Percentiles rank a stretch among this genome's conserved stretches.
phyloP scores from a whole-genome alignment of 2,113 vertebrate species.

The Sorex fumeus region DNA sequence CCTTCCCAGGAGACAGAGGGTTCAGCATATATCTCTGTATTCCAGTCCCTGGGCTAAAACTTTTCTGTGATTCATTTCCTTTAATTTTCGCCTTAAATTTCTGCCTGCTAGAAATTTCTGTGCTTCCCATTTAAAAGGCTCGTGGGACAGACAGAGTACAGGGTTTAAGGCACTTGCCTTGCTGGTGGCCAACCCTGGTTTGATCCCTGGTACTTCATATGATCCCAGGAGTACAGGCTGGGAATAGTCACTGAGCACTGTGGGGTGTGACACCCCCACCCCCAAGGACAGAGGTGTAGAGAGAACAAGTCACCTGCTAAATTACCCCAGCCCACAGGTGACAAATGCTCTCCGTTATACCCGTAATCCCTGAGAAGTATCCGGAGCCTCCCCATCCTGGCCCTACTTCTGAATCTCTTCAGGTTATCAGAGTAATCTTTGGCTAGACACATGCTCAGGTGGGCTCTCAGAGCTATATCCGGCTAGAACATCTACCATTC shows the following conservation, averaged over 20 bases:
- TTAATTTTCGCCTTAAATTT: background rate
- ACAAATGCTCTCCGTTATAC: background rate
- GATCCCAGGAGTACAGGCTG: too few relatives aligned
- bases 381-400: background rate
- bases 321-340: background rate
- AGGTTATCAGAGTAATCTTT: background rate
- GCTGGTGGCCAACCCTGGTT: too few relatives aligned
- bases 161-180: too few relatives aligned
- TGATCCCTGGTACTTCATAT: too few relatives aligned
- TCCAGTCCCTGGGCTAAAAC: background rate
- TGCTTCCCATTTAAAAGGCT: background rate
- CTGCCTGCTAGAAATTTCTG: background rate
- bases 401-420: background rate
- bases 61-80: slow-evolving; percentile 1
- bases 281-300: background rate
- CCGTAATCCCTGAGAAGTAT: background rate
- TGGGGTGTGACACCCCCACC: too few relatives aligned
- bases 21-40: background rate
- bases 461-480: background rate
- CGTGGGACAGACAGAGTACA: too few relatives aligned
- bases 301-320: background rate
- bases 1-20: background rate
- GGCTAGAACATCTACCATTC: background rate
- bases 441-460: background rate
- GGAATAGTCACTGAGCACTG: too few relatives aligned